phyloP scores from a whole-genome alignment of 2,113 vertebrate species.

The Lophius piscatorius region DNA sequence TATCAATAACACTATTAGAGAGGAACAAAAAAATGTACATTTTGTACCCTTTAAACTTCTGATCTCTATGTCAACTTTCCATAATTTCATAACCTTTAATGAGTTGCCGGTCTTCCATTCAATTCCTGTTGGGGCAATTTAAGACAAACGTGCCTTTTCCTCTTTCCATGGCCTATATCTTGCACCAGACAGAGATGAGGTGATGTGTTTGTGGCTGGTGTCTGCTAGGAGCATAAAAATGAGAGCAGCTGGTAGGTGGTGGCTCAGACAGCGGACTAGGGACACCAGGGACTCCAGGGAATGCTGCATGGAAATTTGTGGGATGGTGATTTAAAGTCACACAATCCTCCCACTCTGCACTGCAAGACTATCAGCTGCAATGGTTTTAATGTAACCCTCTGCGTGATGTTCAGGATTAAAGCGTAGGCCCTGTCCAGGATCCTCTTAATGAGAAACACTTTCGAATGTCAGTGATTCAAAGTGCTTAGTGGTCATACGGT shows the following conservation, averaged over 20 bases:
- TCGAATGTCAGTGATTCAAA: slow-evolving; percentile 5
- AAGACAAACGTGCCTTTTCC: slow-evolving; percentile 12
- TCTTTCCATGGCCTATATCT: slow-evolving; percentile 47
- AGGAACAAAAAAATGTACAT: background rate
- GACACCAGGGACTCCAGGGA: slow-evolving; percentile 54
- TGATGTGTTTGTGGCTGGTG: slow-evolving; percentile 29
- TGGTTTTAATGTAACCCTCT: background rate
- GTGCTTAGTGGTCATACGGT: slow-evolving; percentile 10
- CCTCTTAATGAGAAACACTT: slow-evolving; percentile 29
- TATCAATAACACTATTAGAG: background rate
- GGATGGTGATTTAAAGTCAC: slow-evolving; percentile 58
- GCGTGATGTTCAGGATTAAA: slow-evolving; percentile 6
- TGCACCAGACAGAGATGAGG: slow-evolving; percentile 36
- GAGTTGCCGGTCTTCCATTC: slow-evolving; percentile 1
- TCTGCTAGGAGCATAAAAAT: slow-evolving; percentile 40
- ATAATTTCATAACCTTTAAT: slow-evolving; percentile 13
- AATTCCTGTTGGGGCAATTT: slow-evolving; percentile 52
- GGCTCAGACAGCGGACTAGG: slow-evolving; percentile 41
- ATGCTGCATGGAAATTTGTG: slow-evolving; percentile 52
- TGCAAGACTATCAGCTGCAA: slow-evolving; percentile 12
- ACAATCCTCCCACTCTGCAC: slow-evolving; percentile 45
- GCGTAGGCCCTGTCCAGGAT: background rate
- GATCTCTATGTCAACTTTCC: background rate
- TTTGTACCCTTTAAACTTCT: background rate
- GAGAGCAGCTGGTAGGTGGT: slow-evolving; percentile 46